phyloP scores from a whole-genome alignment of 2,797 vertebrate genomes.

The Pteropus rufus region DNA sequence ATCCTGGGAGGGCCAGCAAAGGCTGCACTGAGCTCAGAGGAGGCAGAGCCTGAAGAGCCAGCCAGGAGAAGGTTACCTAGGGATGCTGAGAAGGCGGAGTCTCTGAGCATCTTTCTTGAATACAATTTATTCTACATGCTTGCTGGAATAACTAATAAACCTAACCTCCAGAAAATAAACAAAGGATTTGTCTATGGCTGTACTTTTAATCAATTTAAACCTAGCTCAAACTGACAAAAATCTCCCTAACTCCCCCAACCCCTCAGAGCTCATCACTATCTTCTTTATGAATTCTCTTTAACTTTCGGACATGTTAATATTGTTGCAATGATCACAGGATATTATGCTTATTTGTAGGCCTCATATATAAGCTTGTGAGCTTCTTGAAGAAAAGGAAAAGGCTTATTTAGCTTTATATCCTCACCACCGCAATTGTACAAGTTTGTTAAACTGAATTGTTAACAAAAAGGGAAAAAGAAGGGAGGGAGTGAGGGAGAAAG shows the following conservation, averaged over 20 bases:
- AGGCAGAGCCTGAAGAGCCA: too few relatives aligned
- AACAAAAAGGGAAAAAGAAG: background rate
- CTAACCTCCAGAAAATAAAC: background rate
- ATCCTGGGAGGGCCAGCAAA: too few relatives aligned
- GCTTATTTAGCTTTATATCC: background rate
- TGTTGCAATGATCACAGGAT: background rate
- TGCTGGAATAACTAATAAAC: background rate
- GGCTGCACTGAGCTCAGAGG: too few relatives aligned
- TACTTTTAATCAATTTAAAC: slow-evolving; percentile 19
- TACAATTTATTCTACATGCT: background rate
- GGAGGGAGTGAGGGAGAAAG: background rate
- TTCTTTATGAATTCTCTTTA: background rate
- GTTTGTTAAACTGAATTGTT: background rate
- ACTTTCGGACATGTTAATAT: background rate
- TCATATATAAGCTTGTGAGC: background rate
- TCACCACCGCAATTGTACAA: background rate
- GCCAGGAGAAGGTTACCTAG: too few relatives aligned
- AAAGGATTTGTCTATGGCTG: background rate
- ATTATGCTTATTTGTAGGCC: background rate
- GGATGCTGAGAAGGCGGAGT: too few relatives aligned
- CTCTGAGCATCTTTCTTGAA: background rate
- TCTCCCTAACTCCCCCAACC: background rate
- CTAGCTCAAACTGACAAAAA: background rate
- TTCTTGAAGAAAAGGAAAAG: background rate
- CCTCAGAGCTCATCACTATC: background rate